Evolutionary conservation across 1,140 invertebrate species (phyloP).

Genomic region (Ruditapes philippinarum): DNA sequence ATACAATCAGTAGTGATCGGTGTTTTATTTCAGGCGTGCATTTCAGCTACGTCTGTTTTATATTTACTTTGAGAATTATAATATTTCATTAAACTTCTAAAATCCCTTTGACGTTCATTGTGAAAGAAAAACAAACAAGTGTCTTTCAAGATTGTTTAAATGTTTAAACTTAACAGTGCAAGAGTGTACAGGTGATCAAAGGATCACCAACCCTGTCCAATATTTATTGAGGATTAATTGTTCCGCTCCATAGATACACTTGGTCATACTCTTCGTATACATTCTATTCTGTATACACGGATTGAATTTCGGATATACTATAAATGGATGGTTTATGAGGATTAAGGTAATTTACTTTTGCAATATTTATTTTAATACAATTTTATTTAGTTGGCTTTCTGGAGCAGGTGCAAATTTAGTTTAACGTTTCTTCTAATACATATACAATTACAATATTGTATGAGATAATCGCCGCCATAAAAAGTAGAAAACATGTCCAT

Average conservation of each 20-base stretch:
- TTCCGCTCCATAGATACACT: slow-evolving; percentile 1
- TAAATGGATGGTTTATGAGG: neutral
- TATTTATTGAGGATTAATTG: slow-evolving; percentile 31
- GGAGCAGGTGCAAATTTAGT: no score
- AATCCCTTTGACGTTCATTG: neutral
- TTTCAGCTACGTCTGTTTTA: neutral
- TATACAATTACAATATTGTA: no score
- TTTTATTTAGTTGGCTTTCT: no score
- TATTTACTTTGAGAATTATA: slow-evolving; percentile 19
- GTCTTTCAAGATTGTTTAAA: neutral
- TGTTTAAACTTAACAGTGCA: slow-evolving; percentile 11
- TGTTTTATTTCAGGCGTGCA: neutral
- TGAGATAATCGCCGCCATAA: no score
- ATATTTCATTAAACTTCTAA: neutral
- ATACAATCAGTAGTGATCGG: neutral
- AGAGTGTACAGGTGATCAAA: neutral
- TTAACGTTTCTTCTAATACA: no score
- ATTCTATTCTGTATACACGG: neutral
- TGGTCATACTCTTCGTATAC: neutral
- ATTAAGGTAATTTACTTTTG: slow-evolving; percentile 6
- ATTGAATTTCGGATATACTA: slow-evolving; percentile 1
- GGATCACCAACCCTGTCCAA: neutral
- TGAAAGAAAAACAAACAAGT: slow-evolving; percentile 24
- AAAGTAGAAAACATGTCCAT: no score
- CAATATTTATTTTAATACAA: neutral